Conservation (phyloP, 2,888 invertebrate species). For the Oscheius sp. region DNA sequence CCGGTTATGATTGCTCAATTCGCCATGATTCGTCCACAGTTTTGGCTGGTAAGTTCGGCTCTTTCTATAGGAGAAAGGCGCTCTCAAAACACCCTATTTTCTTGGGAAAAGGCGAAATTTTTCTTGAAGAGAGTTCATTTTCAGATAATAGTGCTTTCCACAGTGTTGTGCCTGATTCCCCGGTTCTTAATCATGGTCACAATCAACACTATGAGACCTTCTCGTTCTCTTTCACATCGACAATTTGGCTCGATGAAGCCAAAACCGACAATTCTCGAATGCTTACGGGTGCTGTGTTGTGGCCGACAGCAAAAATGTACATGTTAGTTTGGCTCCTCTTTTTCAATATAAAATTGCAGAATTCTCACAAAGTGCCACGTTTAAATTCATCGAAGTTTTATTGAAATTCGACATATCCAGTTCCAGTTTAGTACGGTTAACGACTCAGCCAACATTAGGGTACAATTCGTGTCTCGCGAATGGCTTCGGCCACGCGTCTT, state of each 20-base stretch:
- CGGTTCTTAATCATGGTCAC: constrained; percentile 75
- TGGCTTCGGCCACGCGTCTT: no score
- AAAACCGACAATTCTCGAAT: constrained; percentile 7
- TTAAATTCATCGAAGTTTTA: no score
- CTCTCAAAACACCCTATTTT: not conserved
- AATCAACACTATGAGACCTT: constrained; percentile 18
- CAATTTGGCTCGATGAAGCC: constrained; percentile 16
- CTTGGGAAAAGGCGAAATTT: no score
- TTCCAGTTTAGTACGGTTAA: constrained; percentile 5
- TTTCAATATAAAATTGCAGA: not conserved
- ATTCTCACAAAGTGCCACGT: not conserved
- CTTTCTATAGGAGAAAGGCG: not conserved
- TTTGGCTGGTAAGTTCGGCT: constrained; percentile 79
- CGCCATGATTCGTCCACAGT: constrained; percentile 79
- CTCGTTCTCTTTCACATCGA: constrained; percentile 13
- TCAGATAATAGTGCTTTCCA: constrained; percentile 78
- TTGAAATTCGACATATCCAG: not conserved
- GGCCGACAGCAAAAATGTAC: constrained; percentile 21
- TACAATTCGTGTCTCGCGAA: no score
- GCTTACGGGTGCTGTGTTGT: constrained; percentile 29
- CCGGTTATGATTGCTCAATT: constrained; percentile 87
- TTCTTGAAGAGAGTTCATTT: no score
- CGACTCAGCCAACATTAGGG: not conserved
- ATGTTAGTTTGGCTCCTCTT: constrained; percentile 4
- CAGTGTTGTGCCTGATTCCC: constrained; percentile 83